Evolutionary conservation across 1,140 invertebrate species (phyloP), one percentile per base, ranked within the genome.

Genomic region (Gonioctena quinquepunctata): DNA sequence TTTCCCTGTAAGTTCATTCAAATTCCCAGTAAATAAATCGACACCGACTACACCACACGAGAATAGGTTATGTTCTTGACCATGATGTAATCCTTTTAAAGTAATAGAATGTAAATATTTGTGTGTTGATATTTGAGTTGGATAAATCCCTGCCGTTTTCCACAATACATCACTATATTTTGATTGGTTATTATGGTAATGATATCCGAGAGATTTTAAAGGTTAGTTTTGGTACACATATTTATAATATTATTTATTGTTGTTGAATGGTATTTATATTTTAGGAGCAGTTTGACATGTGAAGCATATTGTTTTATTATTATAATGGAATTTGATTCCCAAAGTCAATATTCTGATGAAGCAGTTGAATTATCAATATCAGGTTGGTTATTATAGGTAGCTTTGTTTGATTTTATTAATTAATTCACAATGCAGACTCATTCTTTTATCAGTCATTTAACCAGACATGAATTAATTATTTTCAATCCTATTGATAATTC

Each of bases 311-410:
- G 27, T 63, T 52, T 23, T 18, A 11, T 16, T 8, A 23, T 65
- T 68, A 75, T 72, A 63, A 78, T 80, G 78, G 77, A 80, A 77
- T 70, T 76, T 72, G 77, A 80, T 77, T 72, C 70, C 67, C 70
- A 74, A 69, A 78, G 75, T 69, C 74, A 70, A 67, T 77, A 72
- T 72, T 80, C 78, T 63, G 77, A 80, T 76, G 78, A 80, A 75
- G 77, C 72, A 60, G 75, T 77, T 59, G 78, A 80, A 65, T 71
- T 78, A 65, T 76, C 78, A 66, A 61, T 74, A 54, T 71, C 73
- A 69, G 75, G 78, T 77, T 71, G 75, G 67, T 75, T 65, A 19
- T 25, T n/a, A n/a, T n/a, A n/a, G 13, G 19, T 23, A 59, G 7
- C 23, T 2, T n/a, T 42, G 33, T n/a, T 42, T n/a, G 16, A 42